Conservation (phyloP, 1,140 invertebrate species). For the Diuraphis noxia region DNA sequence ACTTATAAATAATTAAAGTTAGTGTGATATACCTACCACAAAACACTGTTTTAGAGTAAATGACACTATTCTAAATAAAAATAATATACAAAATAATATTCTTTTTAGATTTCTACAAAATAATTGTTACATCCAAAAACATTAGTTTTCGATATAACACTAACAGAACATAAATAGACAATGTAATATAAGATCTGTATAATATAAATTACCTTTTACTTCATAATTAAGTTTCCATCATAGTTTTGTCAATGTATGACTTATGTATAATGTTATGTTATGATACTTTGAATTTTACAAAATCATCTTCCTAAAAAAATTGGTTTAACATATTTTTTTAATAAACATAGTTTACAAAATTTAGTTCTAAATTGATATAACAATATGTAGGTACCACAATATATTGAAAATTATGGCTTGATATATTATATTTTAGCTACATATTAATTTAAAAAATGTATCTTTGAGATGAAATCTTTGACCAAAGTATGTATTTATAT, state of each 20-base stretch:
- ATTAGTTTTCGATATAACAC: not conserved
- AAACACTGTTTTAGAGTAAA: not conserved
- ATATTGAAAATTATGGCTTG: not conserved
- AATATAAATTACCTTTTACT: slow-evolving; percentile 4
- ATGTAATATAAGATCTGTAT: not conserved
- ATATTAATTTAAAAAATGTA: no score
- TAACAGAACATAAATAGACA: not conserved
- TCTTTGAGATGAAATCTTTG: no score
- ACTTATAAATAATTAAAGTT: not conserved
- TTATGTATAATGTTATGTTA: not conserved
- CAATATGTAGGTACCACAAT: not conserved
- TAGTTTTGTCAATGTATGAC: not conserved
- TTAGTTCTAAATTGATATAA: not conserved
- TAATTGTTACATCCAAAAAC: not conserved
- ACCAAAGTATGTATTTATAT: no score
- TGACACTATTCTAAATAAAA: not conserved
- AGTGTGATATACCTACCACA: not conserved
- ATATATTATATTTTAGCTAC: not conserved
- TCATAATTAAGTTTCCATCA: not conserved
- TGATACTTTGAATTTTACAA: not conserved
- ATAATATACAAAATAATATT: not conserved
- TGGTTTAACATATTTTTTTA: not conserved
- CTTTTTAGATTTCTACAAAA: not conserved
- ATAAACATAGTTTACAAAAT: not conserved
- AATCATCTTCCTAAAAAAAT: not conserved